Percentiles rank a stretch among this genome's conserved stretches.
Evolutionary conservation across 92 coral and sea anemone species (phyloP).

Genomic region (Palythoa grandiflora): DNA sequence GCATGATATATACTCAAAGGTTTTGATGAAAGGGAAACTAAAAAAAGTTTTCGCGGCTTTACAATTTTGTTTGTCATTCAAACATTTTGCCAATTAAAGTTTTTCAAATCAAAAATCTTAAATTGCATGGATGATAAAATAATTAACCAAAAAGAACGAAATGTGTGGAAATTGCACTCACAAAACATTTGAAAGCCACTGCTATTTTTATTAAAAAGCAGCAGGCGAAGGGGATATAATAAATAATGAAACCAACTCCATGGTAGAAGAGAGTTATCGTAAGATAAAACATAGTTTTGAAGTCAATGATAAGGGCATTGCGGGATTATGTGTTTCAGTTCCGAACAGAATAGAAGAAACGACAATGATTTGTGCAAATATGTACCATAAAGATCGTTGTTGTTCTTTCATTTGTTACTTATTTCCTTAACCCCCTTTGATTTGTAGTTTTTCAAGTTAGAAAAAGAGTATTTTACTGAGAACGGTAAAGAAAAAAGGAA

Average conservation of each 20-base stretch:
- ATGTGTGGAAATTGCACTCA: background rate
- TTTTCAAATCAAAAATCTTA: background rate
- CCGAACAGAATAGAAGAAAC: background rate
- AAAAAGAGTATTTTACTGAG: too few species aligned
- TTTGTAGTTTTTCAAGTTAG: too few species aligned
- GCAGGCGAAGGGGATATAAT: constrained; percentile 2
- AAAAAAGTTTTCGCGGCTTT: too few species aligned
- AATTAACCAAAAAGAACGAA: background rate
- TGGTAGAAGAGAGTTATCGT: background rate
- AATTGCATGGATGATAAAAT: background rate
- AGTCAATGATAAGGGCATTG: constrained; percentile 17
- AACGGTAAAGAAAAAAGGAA: too few species aligned
- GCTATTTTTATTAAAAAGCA: constrained; percentile 24
- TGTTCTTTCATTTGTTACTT: background rate
- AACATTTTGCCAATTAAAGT: background rate
- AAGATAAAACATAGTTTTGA: background rate
- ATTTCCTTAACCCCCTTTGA: too few species aligned
- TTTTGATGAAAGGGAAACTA: too few species aligned
- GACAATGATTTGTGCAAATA: background rate
- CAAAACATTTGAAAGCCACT: background rate
- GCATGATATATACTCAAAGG: too few species aligned
- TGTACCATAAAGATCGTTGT: background rate
- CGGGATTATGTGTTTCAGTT: background rate
- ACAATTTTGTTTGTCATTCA: background rate
- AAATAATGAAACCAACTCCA: background rate